phyloP scores from a whole-genome alignment of 1,140 invertebrate genomes.

The Drosophila mayri region DNA sequence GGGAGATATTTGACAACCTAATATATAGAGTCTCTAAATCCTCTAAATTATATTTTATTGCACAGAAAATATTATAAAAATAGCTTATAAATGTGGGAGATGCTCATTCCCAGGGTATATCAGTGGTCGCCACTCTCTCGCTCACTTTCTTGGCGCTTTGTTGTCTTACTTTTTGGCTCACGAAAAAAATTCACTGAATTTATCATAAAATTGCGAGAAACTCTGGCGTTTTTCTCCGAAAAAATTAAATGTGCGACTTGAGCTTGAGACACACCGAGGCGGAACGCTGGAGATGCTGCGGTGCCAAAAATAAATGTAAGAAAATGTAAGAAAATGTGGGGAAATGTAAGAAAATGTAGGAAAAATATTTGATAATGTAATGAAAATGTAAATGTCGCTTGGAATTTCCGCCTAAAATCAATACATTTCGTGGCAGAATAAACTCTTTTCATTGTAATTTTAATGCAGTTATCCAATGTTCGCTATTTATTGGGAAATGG shows the following conservation, averaged over 20 bases:
- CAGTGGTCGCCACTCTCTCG: background rate
- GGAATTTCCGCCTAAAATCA: conserved; percentile 23
- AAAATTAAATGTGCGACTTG: conserved; percentile 64
- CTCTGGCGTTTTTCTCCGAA: conserved; percentile 79
- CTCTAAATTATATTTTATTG: background rate
- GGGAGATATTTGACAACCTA: no score
- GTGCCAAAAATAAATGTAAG: conserved; percentile 1
- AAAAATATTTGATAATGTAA: no score
- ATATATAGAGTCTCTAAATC: no score
- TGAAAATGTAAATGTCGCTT: no score
- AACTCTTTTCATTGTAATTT: conserved; percentile 11
- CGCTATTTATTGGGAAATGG: conserved; percentile 22
- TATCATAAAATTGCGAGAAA: conserved; percentile 84
- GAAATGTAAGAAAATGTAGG: conserved; percentile 21
- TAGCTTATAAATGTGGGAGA: background rate
- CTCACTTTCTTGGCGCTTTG: conserved; percentile 7
- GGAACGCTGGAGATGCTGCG: background rate
- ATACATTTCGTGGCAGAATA: background rate
- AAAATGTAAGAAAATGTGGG: background rate
- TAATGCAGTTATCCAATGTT: conserved; percentile 27
- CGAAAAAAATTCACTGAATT: conserved; percentile 81
- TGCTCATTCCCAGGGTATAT: conserved; percentile 1
- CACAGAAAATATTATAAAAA: background rate
- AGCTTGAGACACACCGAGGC: conserved; percentile 18
- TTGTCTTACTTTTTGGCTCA: conserved; percentile 39